Evolutionary conservation across 2,888 invertebrate genomes (phyloP), one percentile per base, ranked within the genome.

Genomic region (Pterobdella sp.): DNA sequence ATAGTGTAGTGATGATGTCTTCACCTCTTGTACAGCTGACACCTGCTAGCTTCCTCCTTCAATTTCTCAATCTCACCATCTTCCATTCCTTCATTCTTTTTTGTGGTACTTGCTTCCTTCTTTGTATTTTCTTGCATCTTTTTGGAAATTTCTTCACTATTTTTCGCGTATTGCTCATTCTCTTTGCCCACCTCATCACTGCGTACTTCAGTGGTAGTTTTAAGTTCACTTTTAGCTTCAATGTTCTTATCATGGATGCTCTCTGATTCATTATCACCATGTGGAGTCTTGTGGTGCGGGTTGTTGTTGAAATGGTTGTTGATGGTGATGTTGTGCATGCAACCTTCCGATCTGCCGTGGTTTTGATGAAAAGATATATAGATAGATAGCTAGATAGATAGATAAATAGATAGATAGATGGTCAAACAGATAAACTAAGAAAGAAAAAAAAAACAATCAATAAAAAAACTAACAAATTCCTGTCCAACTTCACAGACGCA

Each of bases 311-410:
- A 56, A 26, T 7, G 7, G 60, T 56, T 56, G 60, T 56, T 56
- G 60, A 56, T 56, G 60, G 60, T 56, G 7, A 56, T 56, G 60
- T n/a, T 56, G 7, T 56, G 60, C 14, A 56, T 56, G 60, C 60
- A 56, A 26, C 60, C 60, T 26, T 56, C 60, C 3, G 60, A 56
- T 22, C 60, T 56, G 49, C 7, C n/a, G n/a, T n/a, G n/a, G n/a
- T n/a, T n/a, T n/a, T n/a, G n/a, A n/a, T n/a, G n/a, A n/a, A n/a
- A n/a, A n/a, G n/a, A n/a, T n/a, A n/a, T n/a, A n/a, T n/a, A n/a
- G n/a, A n/a, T n/a, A n/a, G n/a, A n/a, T n/a, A n/a, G n/a, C n/a
- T n/a, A n/a, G n/a, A n/a, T n/a, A n/a, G n/a, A n/a, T n/a, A n/a
- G n/a, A n/a, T n/a, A n/a, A n/a, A n/a, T n/a, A n/a, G n/a, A n/a